Percentiles rank a stretch among this genome's conserved stretches.
Evolutionary conservation across 1,140 invertebrate species (phyloP).

Genomic region (Anastrepha obliqua): DNA sequence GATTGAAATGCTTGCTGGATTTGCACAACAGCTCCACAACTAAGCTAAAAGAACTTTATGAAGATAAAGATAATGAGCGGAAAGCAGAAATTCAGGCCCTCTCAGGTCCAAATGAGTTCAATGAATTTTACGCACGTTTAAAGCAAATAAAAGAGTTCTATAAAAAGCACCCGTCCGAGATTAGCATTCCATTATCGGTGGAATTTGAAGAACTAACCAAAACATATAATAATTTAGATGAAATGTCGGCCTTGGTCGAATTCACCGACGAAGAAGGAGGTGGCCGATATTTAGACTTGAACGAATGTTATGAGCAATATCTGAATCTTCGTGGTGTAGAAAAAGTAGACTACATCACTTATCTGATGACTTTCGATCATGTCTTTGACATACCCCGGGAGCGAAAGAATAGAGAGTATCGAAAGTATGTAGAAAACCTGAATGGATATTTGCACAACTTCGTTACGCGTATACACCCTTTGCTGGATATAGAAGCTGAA

Average conservation of each 20-base stretch:
- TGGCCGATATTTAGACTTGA: constrained; percentile 98
- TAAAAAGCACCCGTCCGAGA: constrained; percentile 96
- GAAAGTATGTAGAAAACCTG: constrained; percentile 89
- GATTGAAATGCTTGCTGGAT: constrained; percentile 92
- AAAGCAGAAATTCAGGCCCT: constrained; percentile 96
- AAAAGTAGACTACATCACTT: constrained; percentile 97
- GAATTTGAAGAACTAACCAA: constrained; percentile 97
- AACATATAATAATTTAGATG: constrained; percentile 72
- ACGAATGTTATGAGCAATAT: constrained; percentile 96
- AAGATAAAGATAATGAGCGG: constrained; percentile 96
- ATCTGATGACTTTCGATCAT: constrained; percentile 95
- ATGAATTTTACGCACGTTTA: constrained; percentile 95
- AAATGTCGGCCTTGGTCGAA: constrained; percentile 84
- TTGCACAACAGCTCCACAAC: constrained; percentile 89
- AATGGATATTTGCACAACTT: constrained; percentile 94
- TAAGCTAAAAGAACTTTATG: constrained; percentile 92
- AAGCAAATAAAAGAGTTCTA: constrained; percentile 98
- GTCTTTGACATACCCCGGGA: constrained; percentile 97
- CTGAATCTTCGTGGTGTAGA: constrained; percentile 98
- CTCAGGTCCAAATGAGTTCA: constrained; percentile 98
- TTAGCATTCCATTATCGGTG: constrained; percentile 95
- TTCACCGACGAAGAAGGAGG: constrained; percentile 99
- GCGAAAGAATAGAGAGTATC: constrained; percentile 94
- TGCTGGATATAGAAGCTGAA: constrained; percentile 89
- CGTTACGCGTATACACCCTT: constrained; percentile 90